These are phyloP conservation scores for Leptopilina syphax DNA, from an alignment of 2,888 invertebrate species.

Conservation along the genomic window DNA sequence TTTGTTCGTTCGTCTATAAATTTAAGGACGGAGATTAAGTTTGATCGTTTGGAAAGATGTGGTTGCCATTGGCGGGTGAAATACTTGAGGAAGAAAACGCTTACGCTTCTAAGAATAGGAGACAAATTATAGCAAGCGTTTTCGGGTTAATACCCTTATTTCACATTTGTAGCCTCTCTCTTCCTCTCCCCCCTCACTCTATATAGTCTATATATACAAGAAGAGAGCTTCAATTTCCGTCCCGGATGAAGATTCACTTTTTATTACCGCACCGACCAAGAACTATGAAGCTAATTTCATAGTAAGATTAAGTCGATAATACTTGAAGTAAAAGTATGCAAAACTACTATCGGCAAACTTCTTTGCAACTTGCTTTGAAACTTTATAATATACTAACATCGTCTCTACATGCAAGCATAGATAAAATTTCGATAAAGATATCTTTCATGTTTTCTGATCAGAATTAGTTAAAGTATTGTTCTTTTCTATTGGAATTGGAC, in stretches of 20 bases:
- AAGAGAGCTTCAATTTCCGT: conserved; percentile 13
- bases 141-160: conserved; percentile 32
- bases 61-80: conserved; percentile 11
- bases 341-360: conserved; percentile 15
- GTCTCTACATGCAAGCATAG: background rate
- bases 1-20: conserved; percentile 29
- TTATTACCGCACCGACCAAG: background rate
- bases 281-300: background rate
- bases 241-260: background rate
- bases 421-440: too few species aligned
- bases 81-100: conserved; percentile 11
- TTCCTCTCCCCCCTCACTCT: too few species aligned
- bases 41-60: conserved; percentile 24
- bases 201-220: too few species aligned
- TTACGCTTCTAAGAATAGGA: conserved; percentile 32
- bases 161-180: conserved; percentile 1
- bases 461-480: too few species aligned
- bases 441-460: too few species aligned
- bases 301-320: conserved; percentile 22
- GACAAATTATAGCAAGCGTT: conserved; percentile 27
- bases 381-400: conserved; percentile 4
- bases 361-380: background rate
- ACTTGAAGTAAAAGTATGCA: conserved; percentile 10
- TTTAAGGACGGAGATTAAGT: conserved; percentile 21
- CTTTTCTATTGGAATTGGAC: too few species aligned